Base-by-base conservation (phyloP, 2,888 invertebrate species). In the Spatulosminthurus flaviceps region DNA sequence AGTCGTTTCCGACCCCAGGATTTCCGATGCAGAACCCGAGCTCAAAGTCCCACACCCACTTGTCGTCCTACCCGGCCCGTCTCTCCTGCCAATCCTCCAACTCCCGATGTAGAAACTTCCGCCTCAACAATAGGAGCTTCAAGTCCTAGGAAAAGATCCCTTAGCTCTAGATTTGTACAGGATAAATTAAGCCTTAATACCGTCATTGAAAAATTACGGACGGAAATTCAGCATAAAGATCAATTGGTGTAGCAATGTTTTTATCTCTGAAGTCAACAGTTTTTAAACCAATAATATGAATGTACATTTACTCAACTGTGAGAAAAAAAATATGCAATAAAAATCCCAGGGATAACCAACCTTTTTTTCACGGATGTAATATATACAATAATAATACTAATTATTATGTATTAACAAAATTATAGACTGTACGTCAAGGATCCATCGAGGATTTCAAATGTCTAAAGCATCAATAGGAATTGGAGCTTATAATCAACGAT, bases 1-100 rank as follows among this genome's bases (percentile, higher is more conserved):
- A 51, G 34, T 51, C 67, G 77, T 16, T 78, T 78, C 19, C 28
- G 78, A 60, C 22, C 61, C 16, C 34, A 78, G n/a, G 78, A 78
- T 61, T 78, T 78, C 24, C 60, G 29, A 29, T 78, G 71, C 41
- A 51, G 78, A 0, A 78, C 78, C 4, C 22, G 66, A 51, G 29
- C 69, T n/a, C 0, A 22, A 70, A 70, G 70, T 29, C 66, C 67
- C 28, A 41, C 11, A 13, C 29, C 51, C 16, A n/a, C 29, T 0
- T 60, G 26, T 28, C 73, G 73, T n/a, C 73, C 73, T 7, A 73
- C 73, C 19, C 61, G 73, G 0, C 61, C 61, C 22, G 73, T 61
- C 4, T 60, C 61, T 29, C 61, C 74, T 19, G 70, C 28, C 2
- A 64, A 64, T 64, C 69, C 34, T 7, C n/a, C 19, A 43, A 51